Base-by-base conservation (phyloP, 2,888 invertebrate genomes). In the Euzophera pinguis region DNA sequence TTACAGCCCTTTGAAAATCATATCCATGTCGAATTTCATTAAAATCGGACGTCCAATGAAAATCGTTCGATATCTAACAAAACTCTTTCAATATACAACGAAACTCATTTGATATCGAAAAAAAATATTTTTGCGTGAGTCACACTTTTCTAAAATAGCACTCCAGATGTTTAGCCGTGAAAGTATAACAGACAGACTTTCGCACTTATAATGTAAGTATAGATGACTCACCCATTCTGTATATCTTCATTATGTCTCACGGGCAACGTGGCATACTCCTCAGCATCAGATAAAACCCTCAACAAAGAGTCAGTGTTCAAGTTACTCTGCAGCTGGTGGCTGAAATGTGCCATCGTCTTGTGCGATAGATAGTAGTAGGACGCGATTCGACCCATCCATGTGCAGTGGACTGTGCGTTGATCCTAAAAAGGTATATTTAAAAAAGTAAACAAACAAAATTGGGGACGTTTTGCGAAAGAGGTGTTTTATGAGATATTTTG, bases 221-320 rank as follows among this genome's bases (percentile, higher is more conserved):
- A 5, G 22, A 22, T 22, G 3, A 45, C 89, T 74, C 81, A 97
- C 96, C 94, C 95, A 78, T 99, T 99, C 41, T 96, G 91, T 56
- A 95, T 86, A 75, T 99, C 99, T 82, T 99, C 99, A 75, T 99
- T 99, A 78, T 99, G 99, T 50, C 99, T 92, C 1, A 99, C 99
- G 0, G 99, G 99, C 60, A 99, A 91, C 65, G 98, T 95, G 54
- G 95, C 94, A 73, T 98, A 97, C 69, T 99, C 99, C 62, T 97
- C 93, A 0, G 95, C 94, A 76, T 97, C 95, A 29, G 96, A 93
- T 72, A 99, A 90, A 4, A 97, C 92, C 34, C 93, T 84, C 39
- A 99, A 78, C 52, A 98, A 86, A 13, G 96, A 94, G 53, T 95
- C 94, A 0, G 95, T 79, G 17, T 91, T 90, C 69, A 94, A 91